phyloP scores from a whole-genome alignment of 2,888 invertebrate genomes.

The Notodonta dromedarius region DNA sequence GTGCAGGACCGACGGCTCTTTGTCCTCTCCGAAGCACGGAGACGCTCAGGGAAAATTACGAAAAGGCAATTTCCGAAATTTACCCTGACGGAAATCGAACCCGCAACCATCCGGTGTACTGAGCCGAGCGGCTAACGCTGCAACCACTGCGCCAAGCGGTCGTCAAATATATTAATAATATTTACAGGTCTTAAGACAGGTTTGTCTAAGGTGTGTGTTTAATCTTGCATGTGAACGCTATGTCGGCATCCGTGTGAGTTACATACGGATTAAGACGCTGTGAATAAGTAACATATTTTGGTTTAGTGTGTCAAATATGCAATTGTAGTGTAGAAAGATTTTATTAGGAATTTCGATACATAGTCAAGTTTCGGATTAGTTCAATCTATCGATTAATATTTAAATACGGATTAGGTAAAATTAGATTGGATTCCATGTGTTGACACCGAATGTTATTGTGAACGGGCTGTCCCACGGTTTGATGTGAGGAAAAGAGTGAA shows the following conservation, averaged over 20 bases:
- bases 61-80: too few species aligned
- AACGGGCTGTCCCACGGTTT: neutral
- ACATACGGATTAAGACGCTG: constrained; percentile 21
- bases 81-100: too few species aligned
- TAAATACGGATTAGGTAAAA: constrained; percentile 1
- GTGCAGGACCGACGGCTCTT: too few species aligned
- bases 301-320: constrained; percentile 20
- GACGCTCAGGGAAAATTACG: too few species aligned
- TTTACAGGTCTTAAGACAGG: too few species aligned
- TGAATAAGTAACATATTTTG: constrained; percentile 19
- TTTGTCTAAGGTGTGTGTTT: neutral
- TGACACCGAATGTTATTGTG: neutral
- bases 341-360: neutral
- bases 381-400: constrained; percentile 3
- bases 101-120: too few species aligned
- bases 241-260: constrained; percentile 18
- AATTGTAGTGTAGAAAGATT: constrained; percentile 8
- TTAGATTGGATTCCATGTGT: neutral
- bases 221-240: constrained; percentile 19
- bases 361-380: constrained; percentile 1
- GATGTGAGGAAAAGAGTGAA: too few species aligned
- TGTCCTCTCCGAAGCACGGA: too few species aligned
- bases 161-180: too few species aligned
- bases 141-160: neutral
- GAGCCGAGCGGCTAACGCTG: too few species aligned